Conservation (phyloP, 35 echinoderm and acorn worm species). For the Ptychodera flava region DNA sequence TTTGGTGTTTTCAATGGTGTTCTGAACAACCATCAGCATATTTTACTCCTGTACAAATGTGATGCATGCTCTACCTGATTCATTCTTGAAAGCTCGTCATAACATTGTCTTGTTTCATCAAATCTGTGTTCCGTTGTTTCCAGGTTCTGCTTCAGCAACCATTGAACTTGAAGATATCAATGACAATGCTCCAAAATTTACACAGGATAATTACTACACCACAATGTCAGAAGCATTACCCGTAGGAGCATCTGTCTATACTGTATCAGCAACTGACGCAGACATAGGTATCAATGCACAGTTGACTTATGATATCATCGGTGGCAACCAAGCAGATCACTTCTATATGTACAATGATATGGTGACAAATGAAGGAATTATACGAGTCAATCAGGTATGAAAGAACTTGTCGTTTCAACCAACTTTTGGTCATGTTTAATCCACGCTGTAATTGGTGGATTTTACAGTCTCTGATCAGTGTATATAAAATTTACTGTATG, state of each 20-base stretch:
- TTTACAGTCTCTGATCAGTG: no score
- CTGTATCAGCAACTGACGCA: constrained; percentile 73
- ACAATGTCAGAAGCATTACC: constrained; percentile 64
- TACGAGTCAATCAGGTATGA: background rate
- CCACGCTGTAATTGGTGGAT: no score
- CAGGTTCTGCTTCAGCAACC: constrained; percentile 44
- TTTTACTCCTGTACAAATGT: no score
- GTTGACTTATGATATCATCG: constrained; percentile 58
- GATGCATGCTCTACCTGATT: no score
- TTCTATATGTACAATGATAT: background rate
- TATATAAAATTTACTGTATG: no score
- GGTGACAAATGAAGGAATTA: background rate
- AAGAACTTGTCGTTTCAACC: no score
- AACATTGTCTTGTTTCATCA: no score
- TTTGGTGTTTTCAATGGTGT: no score
- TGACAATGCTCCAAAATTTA: constrained; percentile 85
- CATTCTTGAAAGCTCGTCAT: no score
- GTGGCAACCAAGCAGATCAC: constrained; percentile 46
- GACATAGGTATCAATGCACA: constrained; percentile 68
- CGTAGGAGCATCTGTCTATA: constrained; percentile 8
- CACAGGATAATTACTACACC: constrained; percentile 74
- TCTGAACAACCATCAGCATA: no score
- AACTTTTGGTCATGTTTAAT: no score
- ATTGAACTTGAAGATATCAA: constrained; percentile 79
- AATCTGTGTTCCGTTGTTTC: constrained; percentile 51